A percentile compares a stretch with the other conserved stretches of the same genome.
Evolutionary conservation across 2,888 invertebrate genomes (phyloP).

Genomic region (Cosmia trapezina): DNA sequence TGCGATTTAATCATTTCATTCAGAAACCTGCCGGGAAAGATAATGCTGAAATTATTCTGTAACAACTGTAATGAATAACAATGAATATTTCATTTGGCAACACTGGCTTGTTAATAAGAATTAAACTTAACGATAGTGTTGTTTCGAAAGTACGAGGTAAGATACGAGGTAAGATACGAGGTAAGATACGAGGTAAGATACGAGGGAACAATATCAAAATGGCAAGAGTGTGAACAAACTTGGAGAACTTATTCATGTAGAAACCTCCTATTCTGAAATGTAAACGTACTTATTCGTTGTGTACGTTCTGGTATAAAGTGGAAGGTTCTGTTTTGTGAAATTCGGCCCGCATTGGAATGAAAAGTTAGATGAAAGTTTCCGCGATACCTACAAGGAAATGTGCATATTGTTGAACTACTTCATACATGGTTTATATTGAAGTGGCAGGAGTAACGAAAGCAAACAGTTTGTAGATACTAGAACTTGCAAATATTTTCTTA

Average conservation of each 20-base stretch:
- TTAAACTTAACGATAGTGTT: conserved; percentile 65
- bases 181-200: too few relatives aligned
- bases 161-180: too few relatives aligned
- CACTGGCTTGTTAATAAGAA: conserved; percentile 77
- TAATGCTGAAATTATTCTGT: conserved; percentile 85
- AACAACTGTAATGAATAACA: conserved; percentile 84
- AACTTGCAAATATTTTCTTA: conserved; percentile 30
- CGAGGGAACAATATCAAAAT: conserved; percentile 35
- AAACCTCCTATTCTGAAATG: conserved; percentile 53
- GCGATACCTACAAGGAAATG: conserved; percentile 59
- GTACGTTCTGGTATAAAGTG: conserved; percentile 54
- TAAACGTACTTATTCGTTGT: conserved; percentile 52
- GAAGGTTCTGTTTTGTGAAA: conserved; percentile 64
- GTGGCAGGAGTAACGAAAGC: conserved; percentile 52
- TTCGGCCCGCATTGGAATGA: conserved; percentile 68
- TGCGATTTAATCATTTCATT: conserved; percentile 85
- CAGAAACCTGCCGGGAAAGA: conserved; percentile 80
- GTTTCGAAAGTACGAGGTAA: conserved; percentile 18
- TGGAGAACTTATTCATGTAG: conserved; percentile 46
- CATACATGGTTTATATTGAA: conserved; percentile 58
- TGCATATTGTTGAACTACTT: conserved; percentile 64
- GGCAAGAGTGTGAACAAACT: conserved; percentile 50
- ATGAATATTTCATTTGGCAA: conserved; percentile 81
- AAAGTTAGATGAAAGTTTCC: conserved; percentile 67
- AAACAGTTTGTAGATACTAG: conserved; percentile 50